phyloP scores from a whole-genome alignment of 2,113 vertebrate species.

The Lophura nycthemera region DNA sequence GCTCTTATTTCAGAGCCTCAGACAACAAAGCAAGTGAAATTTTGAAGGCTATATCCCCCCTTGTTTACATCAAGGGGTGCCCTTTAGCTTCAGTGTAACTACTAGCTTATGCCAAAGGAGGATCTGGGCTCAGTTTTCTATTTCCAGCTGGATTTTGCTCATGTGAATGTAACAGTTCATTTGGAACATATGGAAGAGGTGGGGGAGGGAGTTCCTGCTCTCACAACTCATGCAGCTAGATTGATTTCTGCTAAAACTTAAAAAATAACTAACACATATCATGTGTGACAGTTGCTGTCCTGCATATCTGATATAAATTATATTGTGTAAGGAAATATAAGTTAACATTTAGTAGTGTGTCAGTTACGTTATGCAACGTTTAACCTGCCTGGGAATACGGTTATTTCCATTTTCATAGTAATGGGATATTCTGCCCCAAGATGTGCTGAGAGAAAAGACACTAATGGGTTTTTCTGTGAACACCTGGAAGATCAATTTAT shows the following conservation, averaged over 20 bases:
- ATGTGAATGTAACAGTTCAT: slow-evolving; percentile 45
- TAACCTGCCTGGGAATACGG: slow-evolving; percentile 50
- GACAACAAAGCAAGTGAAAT: not conserved
- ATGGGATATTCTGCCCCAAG: slow-evolving; percentile 50
- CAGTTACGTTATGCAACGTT: not conserved
- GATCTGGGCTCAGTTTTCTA: slow-evolving; percentile 33
- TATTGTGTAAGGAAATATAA: slow-evolving; percentile 8
- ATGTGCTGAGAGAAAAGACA: slow-evolving; percentile 4
- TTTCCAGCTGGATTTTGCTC: slow-evolving; percentile 49
- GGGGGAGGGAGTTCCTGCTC: slow-evolving; percentile 30
- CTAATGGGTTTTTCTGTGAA: slow-evolving; percentile 60
- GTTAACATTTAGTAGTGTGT: slow-evolving; percentile 34
- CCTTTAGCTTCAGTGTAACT: not conserved
- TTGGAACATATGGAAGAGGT: slow-evolving; percentile 53
- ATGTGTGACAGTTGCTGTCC: not conserved
- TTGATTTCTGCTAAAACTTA: slow-evolving; percentile 29
- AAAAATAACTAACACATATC: not conserved
- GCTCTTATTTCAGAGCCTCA: not conserved
- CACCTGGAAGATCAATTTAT: slow-evolving; percentile 27
- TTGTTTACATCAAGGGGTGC: not conserved
- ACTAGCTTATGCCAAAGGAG: slow-evolving; percentile 16
- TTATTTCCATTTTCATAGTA: slow-evolving; percentile 60
- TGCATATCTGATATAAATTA: slow-evolving; percentile 19
- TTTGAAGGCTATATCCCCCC: not conserved
- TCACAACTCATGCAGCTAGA: slow-evolving; percentile 20